These are phyloP conservation scores for Zaprionus nigranus DNA, from an alignment of 1,140 invertebrate genomes.

Conservation along the genomic window DNA sequence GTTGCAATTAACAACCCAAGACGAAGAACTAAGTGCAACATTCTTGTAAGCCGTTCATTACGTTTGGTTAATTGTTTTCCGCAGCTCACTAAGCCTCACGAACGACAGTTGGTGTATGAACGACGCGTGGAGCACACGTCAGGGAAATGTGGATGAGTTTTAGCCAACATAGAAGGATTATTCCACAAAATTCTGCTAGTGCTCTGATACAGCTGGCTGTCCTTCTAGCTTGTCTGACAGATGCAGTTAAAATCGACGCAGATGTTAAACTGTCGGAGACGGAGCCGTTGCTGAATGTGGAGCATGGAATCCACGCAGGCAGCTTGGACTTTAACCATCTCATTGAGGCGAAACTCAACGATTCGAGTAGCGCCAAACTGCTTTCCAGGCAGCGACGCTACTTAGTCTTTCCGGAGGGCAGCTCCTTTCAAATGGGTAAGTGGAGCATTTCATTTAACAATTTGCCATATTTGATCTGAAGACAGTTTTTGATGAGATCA, in stretches of 20 bases:
- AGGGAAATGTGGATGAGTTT: conserved; percentile 47
- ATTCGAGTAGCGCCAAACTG: conserved; percentile 62
- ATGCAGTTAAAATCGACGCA: conserved; percentile 43
- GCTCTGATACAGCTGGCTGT: conserved; percentile 7
- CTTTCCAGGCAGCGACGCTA: conserved; percentile 89
- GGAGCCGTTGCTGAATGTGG: conserved; percentile 35
- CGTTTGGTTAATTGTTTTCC: conserved; percentile 11
- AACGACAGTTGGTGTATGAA: conserved; percentile 63
- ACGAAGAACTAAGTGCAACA: conserved; percentile 37
- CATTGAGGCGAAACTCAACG: conserved; percentile 71
- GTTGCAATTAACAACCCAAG: conserved; percentile 65
- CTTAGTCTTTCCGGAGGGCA: conserved; percentile 91
- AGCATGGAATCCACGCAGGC: conserved; percentile 30
- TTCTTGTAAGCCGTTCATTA: conserved; percentile 27
- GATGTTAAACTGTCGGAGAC: conserved; percentile 41
- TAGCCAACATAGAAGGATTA: conserved; percentile 29
- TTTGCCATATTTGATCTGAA: conserved; percentile 36
- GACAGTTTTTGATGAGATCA: conserved; percentile 77
- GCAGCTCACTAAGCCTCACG: conserved; percentile 39
- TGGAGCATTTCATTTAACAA: conserved; percentile 43
- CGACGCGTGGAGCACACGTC: conserved; percentile 61
- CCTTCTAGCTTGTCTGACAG: conserved; percentile 10
- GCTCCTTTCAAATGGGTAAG: conserved; percentile 90
- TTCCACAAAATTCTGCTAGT: conserved; percentile 24
- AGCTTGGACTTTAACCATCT: conserved; percentile 61